A percentile compares a stretch with the other conserved stretches of the same genome.
These are phyloP conservation scores for Aleadryas rufinucha DNA, from an alignment of 2,113 vertebrate genomes.

Conservation along the genomic window DNA sequence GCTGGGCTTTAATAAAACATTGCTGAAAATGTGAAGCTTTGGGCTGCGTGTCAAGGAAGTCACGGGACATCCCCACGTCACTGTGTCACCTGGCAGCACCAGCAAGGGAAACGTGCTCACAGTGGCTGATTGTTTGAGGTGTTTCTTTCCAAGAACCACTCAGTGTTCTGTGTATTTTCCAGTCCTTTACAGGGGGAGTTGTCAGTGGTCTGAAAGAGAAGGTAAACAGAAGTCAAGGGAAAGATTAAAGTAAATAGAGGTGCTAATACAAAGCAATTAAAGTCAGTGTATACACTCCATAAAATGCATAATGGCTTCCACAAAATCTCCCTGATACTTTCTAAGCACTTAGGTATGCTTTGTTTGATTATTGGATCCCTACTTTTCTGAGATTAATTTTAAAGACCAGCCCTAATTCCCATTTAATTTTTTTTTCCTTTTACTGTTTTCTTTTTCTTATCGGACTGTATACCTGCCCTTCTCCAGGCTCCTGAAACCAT, in stretches of 20 bases:
- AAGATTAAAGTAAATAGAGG: not conserved
- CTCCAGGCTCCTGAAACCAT: not conserved
- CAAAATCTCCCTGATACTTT: not conserved
- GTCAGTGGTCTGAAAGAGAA: rapidly evolving
- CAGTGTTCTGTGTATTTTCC: not conserved
- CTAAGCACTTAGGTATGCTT: not conserved
- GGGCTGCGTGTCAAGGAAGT: rapidly evolving
- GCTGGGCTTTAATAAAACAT: not conserved
- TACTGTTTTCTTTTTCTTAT: too few relatives aligned
- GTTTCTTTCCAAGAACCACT: not conserved
- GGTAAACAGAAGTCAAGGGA: not conserved
- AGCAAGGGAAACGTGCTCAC: rapidly evolving
- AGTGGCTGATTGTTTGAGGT: rapidly evolving
- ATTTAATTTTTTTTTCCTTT: not conserved
- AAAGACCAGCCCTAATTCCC: not conserved
- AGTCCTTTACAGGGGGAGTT: not conserved
- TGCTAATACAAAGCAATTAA: not conserved
- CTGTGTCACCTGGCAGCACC: rapidly evolving
- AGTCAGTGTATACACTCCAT: not conserved
- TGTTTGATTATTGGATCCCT: not conserved
- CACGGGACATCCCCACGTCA: rapidly evolving
- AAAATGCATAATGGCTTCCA: not conserved
- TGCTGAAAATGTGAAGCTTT: not conserved
- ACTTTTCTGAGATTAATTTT: not conserved
- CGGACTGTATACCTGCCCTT: not conserved